Percentiles rank a stretch among this genome's conserved stretches.
Conservation (phyloP, 2,113 vertebrate genomes). For the Aplodontia rufa region DNA sequence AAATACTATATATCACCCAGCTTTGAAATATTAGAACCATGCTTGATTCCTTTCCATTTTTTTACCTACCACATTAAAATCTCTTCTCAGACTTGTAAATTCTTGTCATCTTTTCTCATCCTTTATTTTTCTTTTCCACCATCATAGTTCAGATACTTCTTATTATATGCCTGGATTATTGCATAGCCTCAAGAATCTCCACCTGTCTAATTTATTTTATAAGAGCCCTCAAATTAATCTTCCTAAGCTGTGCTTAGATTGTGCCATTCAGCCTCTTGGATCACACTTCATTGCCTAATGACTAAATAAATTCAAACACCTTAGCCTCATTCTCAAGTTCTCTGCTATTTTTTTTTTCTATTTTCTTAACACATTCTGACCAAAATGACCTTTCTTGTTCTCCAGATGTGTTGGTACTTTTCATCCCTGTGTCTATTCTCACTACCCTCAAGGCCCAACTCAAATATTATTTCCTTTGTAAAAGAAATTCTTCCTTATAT, state of each 20-base stretch:
- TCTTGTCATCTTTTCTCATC: slow-evolving; percentile 31
- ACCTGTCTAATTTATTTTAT: slow-evolving; percentile 9
- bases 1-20: neutral
- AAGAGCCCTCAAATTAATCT: neutral
- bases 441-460: neutral
- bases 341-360: neutral
- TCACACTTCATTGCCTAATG: neutral
- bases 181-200: neutral
- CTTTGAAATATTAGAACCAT: slow-evolving; percentile 14
- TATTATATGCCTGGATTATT: slow-evolving; percentile 34
- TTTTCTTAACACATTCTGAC: slow-evolving; percentile 5
- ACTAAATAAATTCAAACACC: slow-evolving; percentile 20
- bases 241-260: neutral
- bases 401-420: neutral
- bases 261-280: neutral
- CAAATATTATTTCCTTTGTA: slow-evolving; percentile 13
- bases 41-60: slow-evolving; percentile 35
- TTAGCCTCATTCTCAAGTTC: neutral
- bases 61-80: slow-evolving; percentile 27
- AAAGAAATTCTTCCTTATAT: neutral
- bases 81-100: slow-evolving; percentile 22
- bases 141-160: neutral
- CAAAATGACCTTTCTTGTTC: slow-evolving; percentile 26
- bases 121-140: slow-evolving; percentile 44
- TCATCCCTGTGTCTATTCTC: neutral